phyloP scores from a whole-genome alignment of 1,140 invertebrate species.

The Chironomus striatipennis region DNA sequence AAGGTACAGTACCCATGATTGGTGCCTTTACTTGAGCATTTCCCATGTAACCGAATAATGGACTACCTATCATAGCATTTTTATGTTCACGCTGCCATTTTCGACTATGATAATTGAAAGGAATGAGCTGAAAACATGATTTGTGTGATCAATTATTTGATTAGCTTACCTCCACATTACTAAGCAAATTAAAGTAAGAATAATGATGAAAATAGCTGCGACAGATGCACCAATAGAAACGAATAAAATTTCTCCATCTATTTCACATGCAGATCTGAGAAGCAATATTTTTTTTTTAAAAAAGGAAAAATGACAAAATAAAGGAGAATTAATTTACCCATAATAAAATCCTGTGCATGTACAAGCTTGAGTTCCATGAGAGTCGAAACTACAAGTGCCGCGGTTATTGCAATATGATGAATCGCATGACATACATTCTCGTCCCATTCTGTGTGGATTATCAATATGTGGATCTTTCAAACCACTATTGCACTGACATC shows the following conservation, averaged over 20 bases:
- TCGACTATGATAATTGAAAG: slow-evolving; percentile 48
- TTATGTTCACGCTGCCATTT: slow-evolving; percentile 82
- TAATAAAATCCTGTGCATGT: slow-evolving; percentile 77
- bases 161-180: slow-evolving; percentile 76
- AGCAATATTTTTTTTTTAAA: not conserved
- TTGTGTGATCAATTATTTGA: slow-evolving; percentile 20
- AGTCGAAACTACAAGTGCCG: slow-evolving; percentile 68
- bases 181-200: slow-evolving; percentile 73
- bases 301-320: not conserved
- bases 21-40: slow-evolving; percentile 61
- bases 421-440: slow-evolving; percentile 65
- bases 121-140: slow-evolving; percentile 9
- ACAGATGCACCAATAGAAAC: slow-evolving; percentile 84
- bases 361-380: slow-evolving; percentile 66
- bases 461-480: slow-evolving; percentile 64
- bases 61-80: slow-evolving; percentile 58
- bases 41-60: slow-evolving; percentile 74
- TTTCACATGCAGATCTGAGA: slow-evolving; percentile 61
- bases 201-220: slow-evolving; percentile 78
- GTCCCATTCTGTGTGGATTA: slow-evolving; percentile 51
- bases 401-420: slow-evolving; percentile 70
- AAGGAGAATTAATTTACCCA: slow-evolving; percentile 41
- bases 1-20: slow-evolving; percentile 51
- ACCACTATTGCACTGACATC: slow-evolving; percentile 71
- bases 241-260: slow-evolving; percentile 83